Percentiles rank a stretch among this genome's conserved stretches.
phyloP scores from a whole-genome alignment of 2,797 vertebrate genomes.

The Sebastes hopkinsi region DNA sequence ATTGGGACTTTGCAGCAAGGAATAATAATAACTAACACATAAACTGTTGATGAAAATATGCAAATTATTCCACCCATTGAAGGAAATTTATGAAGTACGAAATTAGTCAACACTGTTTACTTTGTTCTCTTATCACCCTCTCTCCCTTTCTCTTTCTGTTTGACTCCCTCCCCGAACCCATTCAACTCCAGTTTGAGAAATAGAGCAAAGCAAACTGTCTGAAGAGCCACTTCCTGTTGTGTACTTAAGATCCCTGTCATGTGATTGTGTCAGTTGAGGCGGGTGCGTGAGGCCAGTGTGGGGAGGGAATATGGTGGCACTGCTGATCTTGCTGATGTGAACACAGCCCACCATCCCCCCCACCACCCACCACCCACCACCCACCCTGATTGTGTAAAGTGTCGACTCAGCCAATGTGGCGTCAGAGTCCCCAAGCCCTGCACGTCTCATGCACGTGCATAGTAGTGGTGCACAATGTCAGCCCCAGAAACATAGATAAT shows the following conservation, averaged over 20 bases:
- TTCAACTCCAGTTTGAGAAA: constrained; percentile 68
- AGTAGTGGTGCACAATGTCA: not conserved
- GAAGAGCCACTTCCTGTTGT: constrained; percentile 83
- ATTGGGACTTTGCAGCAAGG: not conserved
- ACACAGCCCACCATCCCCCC: constrained; percentile 15
- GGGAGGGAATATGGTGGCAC: constrained; percentile 72
- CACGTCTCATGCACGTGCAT: constrained; percentile 34
- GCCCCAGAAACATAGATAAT: not conserved
- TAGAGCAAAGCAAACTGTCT: constrained; percentile 74
- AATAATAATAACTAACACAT: not conserved
- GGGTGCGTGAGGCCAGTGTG: constrained; percentile 52
- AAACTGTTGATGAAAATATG: not conserved
- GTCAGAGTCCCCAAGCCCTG: constrained; percentile 51
- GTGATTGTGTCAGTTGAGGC: constrained; percentile 75
- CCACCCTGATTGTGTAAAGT: constrained; percentile 76
- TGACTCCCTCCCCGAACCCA: constrained; percentile 39
- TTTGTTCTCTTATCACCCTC: constrained; percentile 9
- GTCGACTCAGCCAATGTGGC: constrained; percentile 79
- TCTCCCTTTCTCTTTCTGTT: constrained; percentile 43
- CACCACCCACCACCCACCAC: not conserved
- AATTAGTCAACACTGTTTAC: constrained; percentile 9
- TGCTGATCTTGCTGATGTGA: constrained; percentile 82
- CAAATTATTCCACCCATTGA: not conserved
- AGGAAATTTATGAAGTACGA: not conserved
- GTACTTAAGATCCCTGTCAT: constrained; percentile 79